Evolutionary conservation across 2,797 vertebrate genomes (phyloP).

Genomic region (Fringilla coelebs): DNA sequence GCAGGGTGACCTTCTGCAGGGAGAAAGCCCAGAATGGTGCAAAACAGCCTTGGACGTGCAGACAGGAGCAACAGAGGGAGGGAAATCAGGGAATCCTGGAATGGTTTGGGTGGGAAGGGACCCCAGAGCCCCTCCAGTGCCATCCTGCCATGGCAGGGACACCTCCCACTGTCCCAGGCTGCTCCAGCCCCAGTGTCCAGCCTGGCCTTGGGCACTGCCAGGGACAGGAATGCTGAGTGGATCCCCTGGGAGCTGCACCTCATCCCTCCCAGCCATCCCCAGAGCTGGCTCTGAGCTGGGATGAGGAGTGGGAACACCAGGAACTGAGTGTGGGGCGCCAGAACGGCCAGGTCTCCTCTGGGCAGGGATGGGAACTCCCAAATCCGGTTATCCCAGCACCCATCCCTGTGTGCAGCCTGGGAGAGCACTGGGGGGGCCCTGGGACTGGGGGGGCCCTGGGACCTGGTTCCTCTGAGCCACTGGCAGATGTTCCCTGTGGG

Average conservation of each 20-base stretch:
- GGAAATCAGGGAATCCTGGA: not conserved
- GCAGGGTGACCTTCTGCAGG: not conserved
- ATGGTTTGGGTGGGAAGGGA: too few relatives aligned
- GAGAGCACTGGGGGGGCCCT: too few relatives aligned
- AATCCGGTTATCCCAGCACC: fast-evolving
- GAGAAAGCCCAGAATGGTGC: not conserved
- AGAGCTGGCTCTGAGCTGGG: not conserved
- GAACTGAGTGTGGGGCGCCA: fast-evolving
- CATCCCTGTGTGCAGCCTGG: fast-evolving
- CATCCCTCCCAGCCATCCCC: not conserved
- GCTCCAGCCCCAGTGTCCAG: not conserved
- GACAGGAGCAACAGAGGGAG: not conserved
- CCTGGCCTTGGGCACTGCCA: not conserved
- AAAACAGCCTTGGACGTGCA: fast-evolving
- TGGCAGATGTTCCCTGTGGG: not conserved
- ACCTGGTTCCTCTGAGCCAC: fast-evolving
- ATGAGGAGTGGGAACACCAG: not conserved
- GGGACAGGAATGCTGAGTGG: not conserved
- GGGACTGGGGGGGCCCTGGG: not conserved
- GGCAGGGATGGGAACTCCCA: not conserved
- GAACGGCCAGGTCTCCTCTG: fast-evolving
- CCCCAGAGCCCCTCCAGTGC: not conserved
- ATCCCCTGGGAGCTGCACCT: not conserved
- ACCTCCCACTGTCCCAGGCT: not conserved
- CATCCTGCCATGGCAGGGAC: not conserved